Conservation (phyloP, 37 sponge, comb jelly and placozoan species). For the Petrosia ficiformis region DNA sequence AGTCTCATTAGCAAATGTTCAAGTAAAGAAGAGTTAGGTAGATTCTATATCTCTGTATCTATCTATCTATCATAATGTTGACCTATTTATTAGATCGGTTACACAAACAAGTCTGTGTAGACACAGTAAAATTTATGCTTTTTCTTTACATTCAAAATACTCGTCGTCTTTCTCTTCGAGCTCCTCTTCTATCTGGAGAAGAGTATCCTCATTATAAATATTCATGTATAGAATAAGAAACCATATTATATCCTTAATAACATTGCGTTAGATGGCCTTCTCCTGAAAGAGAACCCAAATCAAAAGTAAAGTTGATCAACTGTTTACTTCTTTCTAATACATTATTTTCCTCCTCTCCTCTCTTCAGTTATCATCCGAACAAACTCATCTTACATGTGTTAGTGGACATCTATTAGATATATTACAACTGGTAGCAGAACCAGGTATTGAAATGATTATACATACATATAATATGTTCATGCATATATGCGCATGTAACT, state of each 20-base stretch:
- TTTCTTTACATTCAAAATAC: constrained; percentile 51
- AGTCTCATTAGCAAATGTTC: constrained; percentile 33
- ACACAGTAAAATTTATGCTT: constrained; percentile 31
- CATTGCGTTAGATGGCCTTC: constrained; percentile 56
- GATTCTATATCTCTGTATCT: background rate
- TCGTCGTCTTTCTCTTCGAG: constrained; percentile 41
- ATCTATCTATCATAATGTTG: no score
- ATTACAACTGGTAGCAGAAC: constrained; percentile 41
- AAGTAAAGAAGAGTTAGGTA: constrained; percentile 42
- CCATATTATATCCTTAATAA: background rate
- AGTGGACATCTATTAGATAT: constrained; percentile 30
- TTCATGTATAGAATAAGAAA: background rate
- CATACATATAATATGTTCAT: background rate
- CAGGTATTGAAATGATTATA: constrained; percentile 13
- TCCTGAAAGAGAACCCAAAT: constrained; percentile 42
- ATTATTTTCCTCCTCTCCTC: background rate
- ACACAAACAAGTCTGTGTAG: constrained; percentile 24
- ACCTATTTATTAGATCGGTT: no score
- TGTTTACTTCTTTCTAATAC: background rate
- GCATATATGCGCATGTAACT: no score
- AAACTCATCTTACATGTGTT: constrained; percentile 35
- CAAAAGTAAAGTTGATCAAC: constrained; percentile 1
- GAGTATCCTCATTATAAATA: constrained; percentile 40
- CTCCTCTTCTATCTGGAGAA: constrained; percentile 31
- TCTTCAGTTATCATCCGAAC: constrained; percentile 16